A percentile compares a stretch with the other conserved stretches of the same genome.
Evolutionary conservation across 1,140 invertebrate species (phyloP).

Genomic region (Camponotus floridanus): DNA sequence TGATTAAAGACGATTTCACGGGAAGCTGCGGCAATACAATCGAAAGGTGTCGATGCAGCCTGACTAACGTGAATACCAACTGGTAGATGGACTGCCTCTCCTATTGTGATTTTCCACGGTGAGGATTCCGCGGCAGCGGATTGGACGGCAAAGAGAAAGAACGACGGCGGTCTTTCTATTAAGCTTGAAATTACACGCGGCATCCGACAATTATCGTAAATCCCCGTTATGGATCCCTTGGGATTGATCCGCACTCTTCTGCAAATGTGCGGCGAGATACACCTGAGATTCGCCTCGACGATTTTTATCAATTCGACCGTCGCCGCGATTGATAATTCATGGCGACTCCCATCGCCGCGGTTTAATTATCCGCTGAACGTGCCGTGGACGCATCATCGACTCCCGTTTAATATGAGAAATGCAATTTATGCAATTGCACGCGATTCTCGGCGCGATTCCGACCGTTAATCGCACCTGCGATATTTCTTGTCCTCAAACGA

Average conservation of each 20-base stretch:
- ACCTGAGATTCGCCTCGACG: conserved; percentile 47
- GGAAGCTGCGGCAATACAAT: conserved; percentile 19
- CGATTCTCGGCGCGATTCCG: conserved; percentile 3
- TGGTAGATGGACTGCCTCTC: background rate
- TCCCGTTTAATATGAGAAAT: conserved; percentile 48
- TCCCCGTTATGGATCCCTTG: conserved; percentile 68
- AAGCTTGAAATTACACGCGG: conserved; percentile 77
- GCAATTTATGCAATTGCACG: background rate
- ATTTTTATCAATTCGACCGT: conserved; percentile 65
- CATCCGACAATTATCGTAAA: conserved; percentile 76
- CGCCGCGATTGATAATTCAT: conserved; percentile 70
- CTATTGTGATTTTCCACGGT: conserved; percentile 56
- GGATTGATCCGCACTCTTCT: conserved; percentile 66
- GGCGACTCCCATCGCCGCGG: conserved; percentile 62
- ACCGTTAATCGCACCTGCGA: conserved; percentile 13
- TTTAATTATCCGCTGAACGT: conserved; percentile 70
- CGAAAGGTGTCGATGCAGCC: conserved; percentile 55
- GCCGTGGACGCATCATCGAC: conserved; percentile 31
- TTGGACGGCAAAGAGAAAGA: conserved; percentile 25
- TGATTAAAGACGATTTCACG: conserved; percentile 70
- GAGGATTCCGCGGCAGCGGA: conserved; percentile 15
- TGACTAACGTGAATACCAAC: conserved; percentile 44
- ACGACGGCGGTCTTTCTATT: conserved; percentile 46
- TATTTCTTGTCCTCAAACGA: conserved; percentile 23
- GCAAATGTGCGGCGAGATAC: conserved; percentile 43